A percentile compares a stretch with the other conserved stretches of the same genome.
Conservation (phyloP, 2,888 invertebrate genomes). For the Halocaridina rubra region DNA sequence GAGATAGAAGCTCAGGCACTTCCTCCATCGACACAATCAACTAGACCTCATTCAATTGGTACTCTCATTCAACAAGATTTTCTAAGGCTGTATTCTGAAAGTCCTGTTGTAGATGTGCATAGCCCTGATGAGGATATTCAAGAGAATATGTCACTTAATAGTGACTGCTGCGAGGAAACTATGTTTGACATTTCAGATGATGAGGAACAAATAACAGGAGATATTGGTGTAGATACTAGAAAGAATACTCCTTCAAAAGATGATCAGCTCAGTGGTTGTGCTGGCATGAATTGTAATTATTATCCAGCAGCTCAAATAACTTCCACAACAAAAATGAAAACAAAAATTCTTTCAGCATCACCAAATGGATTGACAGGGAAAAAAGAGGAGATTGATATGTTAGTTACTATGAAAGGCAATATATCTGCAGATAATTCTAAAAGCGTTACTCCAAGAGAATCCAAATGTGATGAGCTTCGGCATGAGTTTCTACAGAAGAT, state of each 20-base stretch:
- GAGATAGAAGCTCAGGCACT: constrained; percentile 9
- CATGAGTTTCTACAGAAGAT: constrained; percentile 31
- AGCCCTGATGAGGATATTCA: not conserved
- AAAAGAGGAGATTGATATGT: not conserved
- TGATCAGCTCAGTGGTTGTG: not conserved
- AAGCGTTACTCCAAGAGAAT: not conserved
- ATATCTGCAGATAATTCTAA: not conserved
- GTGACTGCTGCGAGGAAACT: constrained; percentile 6
- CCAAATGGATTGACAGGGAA: not conserved
- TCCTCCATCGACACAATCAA: constrained; percentile 12
- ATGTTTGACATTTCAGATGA: constrained; percentile 31
- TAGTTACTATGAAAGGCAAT: not conserved
- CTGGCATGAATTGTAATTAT: too few relatives aligned
- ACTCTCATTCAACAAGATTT: constrained; percentile 39
- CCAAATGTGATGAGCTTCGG: not conserved
- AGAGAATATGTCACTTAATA: not conserved
- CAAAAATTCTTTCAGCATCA: not conserved
- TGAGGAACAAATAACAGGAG: not conserved
- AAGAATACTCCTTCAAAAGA: not conserved
- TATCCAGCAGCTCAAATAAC: not conserved
- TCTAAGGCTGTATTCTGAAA: constrained; percentile 1
- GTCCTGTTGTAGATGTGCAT: not conserved
- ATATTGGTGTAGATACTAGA: not conserved
- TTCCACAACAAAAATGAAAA: not conserved
- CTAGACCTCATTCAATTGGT: constrained; percentile 40